Evolutionary conservation across 2,797 vertebrate genomes (phyloP), one percentile per base, ranked within the genome.

Genomic region (Sebastes itinus): DNA sequence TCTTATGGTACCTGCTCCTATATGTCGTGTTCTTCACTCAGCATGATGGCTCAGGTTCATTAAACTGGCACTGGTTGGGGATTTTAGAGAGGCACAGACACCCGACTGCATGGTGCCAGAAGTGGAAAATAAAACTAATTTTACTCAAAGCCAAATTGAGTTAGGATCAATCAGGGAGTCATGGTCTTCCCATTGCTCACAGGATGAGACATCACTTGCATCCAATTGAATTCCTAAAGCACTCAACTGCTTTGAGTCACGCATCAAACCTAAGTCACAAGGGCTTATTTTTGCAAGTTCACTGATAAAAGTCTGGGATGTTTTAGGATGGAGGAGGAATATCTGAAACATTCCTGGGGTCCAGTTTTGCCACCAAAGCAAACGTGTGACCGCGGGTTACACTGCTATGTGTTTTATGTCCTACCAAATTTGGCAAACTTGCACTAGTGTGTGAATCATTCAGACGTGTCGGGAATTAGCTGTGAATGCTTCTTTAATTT

Each of bases 131-230:
- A 83, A 78, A 77, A 63, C 20, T 73, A 10, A 55, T 86, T 78
- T 83, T 79, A 35, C 73, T 80, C 65, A 87, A 88, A 85, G 72
- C 83, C 82, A 86, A 94, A 94, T 93, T 5, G 18, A 93, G 79
- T 92, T 89, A 90, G 66, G 77, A 68, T 86, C 62, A 89, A 81
- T 91, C 82, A 89, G 80, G 79, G 69, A 91, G 84, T 90, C 77
- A 85, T 77, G 72, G 61, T 80, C 23, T 86, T 86, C 65, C 73
- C 75, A 82, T 89, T 80, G 22, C 81, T 86, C 77, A 88, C 65
- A 75, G 83, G 79, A 90, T 81, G 23, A 83, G 72, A 75, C 64
- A 78, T 85, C 49, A 80, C 66, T 85, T 77, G 80, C 49, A 74
- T 88, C 78, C 59, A 88, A 88, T 93, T 90, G 80, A 64, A 82